A percentile compares a stretch with the other conserved stretches of the same genome.
phyloP scores from a whole-genome alignment of 2,113 vertebrate genomes.

The Physeter macrocephalus region DNA sequence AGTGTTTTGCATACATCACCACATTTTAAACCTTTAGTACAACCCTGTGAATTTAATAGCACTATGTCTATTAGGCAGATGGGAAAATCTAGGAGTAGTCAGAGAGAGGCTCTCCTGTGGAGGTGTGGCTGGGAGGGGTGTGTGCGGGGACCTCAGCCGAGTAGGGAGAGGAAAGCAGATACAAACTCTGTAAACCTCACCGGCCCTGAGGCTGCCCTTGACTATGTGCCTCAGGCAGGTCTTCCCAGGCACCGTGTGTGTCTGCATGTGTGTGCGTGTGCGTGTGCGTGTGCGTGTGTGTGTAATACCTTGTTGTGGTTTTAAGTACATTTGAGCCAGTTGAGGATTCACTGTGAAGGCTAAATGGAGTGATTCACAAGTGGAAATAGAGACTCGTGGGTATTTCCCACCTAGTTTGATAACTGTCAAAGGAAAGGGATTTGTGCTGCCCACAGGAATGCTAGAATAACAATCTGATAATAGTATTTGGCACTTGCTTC shows the following conservation, averaged over 20 bases:
- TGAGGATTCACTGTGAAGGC: neutral
- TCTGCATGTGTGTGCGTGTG: neutral
- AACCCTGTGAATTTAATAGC: neutral
- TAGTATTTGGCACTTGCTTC: neutral
- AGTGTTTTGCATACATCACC: neutral
- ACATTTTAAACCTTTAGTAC: neutral
- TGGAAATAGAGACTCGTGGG: conserved; percentile 8
- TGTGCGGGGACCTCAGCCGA: neutral
- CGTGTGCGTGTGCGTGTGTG: neutral
- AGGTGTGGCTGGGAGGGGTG: neutral
- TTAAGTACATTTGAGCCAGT: neutral
- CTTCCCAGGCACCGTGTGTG: neutral
- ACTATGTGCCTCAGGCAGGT: accelerated
- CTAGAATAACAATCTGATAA: neutral
- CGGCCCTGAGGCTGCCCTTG: neutral
- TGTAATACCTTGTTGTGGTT: neutral
- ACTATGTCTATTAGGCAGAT: neutral
- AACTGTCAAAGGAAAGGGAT: neutral
- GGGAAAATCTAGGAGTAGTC: neutral
- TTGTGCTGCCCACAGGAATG: neutral
- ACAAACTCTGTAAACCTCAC: neutral
- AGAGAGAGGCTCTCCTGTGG: neutral
- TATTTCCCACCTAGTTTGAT: neutral
- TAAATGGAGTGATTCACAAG: neutral
- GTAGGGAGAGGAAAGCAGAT: neutral